phyloP scores from a whole-genome alignment of 2,888 invertebrate species.

The Caenorhabditis panamensis region DNA sequence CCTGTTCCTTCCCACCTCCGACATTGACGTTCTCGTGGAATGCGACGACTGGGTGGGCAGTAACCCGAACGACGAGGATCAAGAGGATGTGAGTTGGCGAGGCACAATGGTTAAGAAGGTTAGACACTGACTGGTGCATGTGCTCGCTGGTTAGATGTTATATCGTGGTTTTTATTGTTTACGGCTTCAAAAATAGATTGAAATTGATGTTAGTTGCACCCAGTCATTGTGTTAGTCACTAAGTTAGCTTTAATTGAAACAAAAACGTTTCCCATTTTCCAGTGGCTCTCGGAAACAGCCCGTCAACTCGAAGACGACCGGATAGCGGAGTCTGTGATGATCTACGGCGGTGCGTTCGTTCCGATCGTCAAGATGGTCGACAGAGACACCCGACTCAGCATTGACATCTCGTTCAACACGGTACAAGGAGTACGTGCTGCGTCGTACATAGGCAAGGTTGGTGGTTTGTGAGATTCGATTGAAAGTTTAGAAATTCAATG shows the following conservation, averaged over 20 bases:
- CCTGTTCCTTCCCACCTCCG: conserved; percentile 94
- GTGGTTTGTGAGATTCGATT: background rate
- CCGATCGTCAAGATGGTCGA: conserved; percentile 93
- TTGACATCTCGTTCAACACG: conserved; percentile 99
- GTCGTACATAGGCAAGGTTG: conserved; percentile 83
- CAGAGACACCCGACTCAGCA: conserved; percentile 90
- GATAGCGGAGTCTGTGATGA: conserved; percentile 86
- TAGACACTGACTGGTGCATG: too few species aligned
- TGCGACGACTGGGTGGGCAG: conserved; percentile 58
- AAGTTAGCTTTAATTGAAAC: too few species aligned
- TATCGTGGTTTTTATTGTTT: too few species aligned
- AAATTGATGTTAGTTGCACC: too few species aligned
- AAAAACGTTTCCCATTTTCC: conserved; percentile 5
- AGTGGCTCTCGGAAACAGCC: conserved; percentile 62
- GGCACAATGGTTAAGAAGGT: too few species aligned
- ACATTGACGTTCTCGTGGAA: conserved; percentile 87
- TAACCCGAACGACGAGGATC: background rate
- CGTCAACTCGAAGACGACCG: conserved; percentile 37
- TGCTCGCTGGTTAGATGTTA: too few species aligned
- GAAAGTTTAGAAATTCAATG: too few species aligned
- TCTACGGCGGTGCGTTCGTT: conserved; percentile 97
- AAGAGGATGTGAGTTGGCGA: conserved; percentile 28
- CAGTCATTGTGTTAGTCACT: too few species aligned
- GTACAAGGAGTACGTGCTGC: conserved; percentile 97
- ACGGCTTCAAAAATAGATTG: too few species aligned